A percentile compares a stretch with the other conserved stretches of the same genome.
Conservation (phyloP, 2,113 vertebrate species). For the Callochromis pleurospilus region DNA sequence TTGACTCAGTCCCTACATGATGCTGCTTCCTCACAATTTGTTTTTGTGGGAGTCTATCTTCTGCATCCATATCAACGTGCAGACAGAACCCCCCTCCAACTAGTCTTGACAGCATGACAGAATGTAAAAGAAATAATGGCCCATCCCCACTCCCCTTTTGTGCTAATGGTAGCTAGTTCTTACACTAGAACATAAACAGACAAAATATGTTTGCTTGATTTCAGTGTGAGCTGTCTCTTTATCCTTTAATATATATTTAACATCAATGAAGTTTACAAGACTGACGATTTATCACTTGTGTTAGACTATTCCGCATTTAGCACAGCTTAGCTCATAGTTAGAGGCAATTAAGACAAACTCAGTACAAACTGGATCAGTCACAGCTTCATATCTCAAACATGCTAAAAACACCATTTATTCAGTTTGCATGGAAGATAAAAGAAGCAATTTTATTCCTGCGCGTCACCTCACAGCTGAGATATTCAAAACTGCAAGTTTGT, state of each 20-base stretch:
- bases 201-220: background rate
- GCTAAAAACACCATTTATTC: background rate
- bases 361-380: background rate
- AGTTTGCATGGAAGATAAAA: slow-evolving; percentile 9
- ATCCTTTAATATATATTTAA: background rate
- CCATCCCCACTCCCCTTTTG: background rate
- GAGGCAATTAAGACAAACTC: background rate
- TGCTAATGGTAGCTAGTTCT: background rate
- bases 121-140: background rate
- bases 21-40: background rate
- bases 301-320: background rate
- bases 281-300: background rate
- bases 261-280: background rate
- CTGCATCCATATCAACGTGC: background rate
- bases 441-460: background rate
- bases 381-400: background rate
- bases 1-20: background rate
- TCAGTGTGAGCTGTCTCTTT: background rate
- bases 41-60: background rate
- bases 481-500: background rate
- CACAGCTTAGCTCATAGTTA: background rate
- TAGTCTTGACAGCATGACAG: background rate
- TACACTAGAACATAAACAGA: no score
- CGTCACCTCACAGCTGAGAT: background rate
- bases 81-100: background rate